Conservation (phyloP, 2,797 vertebrate species). For the Clamator glandarius region DNA sequence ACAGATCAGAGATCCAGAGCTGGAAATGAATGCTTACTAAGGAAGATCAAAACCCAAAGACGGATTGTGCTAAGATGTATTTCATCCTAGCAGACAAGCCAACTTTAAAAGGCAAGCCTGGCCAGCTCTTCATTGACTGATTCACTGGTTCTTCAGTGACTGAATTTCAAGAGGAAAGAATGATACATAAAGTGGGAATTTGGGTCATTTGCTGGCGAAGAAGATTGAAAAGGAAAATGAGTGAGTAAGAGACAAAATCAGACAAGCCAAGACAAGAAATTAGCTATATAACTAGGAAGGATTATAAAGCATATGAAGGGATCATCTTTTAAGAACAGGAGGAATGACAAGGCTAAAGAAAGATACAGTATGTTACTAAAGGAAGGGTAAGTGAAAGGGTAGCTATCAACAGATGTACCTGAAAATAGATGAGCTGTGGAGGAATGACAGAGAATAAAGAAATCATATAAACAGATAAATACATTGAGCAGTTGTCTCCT, state of each 20-base stretch:
- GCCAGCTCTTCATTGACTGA: neutral
- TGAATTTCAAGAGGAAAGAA: neutral
- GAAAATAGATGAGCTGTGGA: neutral
- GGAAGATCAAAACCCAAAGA: neutral
- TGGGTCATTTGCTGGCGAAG: neutral
- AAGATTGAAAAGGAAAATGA: neutral
- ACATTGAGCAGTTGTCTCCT: conserved; percentile 12
- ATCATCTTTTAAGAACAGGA: neutral
- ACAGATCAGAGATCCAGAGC: neutral
- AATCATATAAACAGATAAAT: neutral
- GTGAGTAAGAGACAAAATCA: neutral
- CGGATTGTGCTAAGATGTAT: neutral
- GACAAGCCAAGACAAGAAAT: neutral
- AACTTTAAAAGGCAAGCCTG: neutral
- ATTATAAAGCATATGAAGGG: neutral
- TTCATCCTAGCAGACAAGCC: neutral
- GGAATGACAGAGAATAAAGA: neutral
- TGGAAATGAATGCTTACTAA: neutral
- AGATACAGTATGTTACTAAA: neutral
- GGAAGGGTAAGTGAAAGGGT: neutral
- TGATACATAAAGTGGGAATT: neutral
- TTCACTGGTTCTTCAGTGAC: neutral
- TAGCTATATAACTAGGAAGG: neutral
- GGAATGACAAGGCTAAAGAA: neutral
- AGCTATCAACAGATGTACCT: neutral